phyloP scores from a whole-genome alignment of 2,113 vertebrate genomes.

The Sciurus niger region DNA sequence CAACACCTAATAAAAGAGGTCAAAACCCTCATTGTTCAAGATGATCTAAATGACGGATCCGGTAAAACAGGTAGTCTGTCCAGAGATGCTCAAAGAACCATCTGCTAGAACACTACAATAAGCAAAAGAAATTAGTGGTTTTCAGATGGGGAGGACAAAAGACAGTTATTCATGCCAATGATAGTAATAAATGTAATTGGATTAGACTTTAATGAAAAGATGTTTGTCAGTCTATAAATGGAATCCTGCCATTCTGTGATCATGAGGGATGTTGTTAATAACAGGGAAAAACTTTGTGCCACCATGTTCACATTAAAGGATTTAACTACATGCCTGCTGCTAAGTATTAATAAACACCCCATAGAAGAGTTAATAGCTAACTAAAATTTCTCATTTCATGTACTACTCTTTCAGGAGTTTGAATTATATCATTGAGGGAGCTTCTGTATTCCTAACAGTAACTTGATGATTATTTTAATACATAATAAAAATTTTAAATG shows the following conservation, averaged over 20 bases:
- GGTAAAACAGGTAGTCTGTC: neutral
- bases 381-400: neutral
- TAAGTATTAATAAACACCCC: neutral
- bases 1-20: too few species aligned
- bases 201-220: neutral
- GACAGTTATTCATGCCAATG: neutral
- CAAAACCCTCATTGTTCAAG: neutral
- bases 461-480: neutral
- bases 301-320: neutral
- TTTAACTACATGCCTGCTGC: neutral
- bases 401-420: neutral
- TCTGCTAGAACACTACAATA: neutral
- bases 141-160: neutral
- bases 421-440: neutral
- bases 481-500: slow-evolving; percentile 17
- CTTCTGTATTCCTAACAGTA: neutral
- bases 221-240: neutral
- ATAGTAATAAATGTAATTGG: neutral
- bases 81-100: neutral
- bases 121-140: neutral
- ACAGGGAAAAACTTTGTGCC: neutral
- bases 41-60: neutral
- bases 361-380: neutral
- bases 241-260: neutral
- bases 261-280: neutral